Percentiles rank a stretch among this genome's conserved stretches.
These are phyloP conservation scores for Sitta carolinensis DNA, from an alignment of 2,797 vertebrate genomes.

Conservation along the genomic window DNA sequence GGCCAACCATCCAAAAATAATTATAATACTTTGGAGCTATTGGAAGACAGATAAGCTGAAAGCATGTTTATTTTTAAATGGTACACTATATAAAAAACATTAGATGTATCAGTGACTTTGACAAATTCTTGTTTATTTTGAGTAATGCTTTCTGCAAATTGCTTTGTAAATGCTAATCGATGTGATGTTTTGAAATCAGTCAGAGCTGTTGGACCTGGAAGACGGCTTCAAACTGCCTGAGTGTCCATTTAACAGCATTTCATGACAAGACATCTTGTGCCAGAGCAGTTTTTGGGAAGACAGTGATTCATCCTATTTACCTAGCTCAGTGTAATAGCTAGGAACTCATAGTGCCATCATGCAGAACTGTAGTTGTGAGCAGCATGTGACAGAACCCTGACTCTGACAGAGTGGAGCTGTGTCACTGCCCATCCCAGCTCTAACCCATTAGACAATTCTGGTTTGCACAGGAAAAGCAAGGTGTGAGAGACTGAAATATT, in stretches of 20 bases:
- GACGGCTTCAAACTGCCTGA: neutral
- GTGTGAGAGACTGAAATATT: neutral
- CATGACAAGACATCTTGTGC: neutral
- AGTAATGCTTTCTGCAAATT: conserved; percentile 2
- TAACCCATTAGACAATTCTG: neutral
- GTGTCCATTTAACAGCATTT: neutral
- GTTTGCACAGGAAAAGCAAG: neutral
- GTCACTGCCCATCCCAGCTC: neutral
- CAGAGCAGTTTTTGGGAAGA: neutral
- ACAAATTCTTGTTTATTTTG: conserved; percentile 5
- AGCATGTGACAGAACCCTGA: neutral
- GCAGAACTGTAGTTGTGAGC: neutral
- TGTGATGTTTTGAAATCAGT: neutral
- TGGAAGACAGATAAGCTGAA: conserved; percentile 33
- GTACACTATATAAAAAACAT: neutral
- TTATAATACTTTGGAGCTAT: conserved; percentile 54
- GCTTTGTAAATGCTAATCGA: neutral
- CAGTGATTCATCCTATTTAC: neutral
- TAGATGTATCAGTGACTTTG: neutral
- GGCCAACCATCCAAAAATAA: conserved; percentile 62
- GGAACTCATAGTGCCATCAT: fast-evolving
- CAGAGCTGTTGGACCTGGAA: neutral
- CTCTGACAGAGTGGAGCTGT: neutral
- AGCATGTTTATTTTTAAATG: conserved; percentile 9
- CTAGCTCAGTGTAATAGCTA: neutral